Evolutionary conservation across 2,113 vertebrate genomes (phyloP), one percentile per base, ranked within the genome.

Genomic region (Forbesichthys agassizii): DNA sequence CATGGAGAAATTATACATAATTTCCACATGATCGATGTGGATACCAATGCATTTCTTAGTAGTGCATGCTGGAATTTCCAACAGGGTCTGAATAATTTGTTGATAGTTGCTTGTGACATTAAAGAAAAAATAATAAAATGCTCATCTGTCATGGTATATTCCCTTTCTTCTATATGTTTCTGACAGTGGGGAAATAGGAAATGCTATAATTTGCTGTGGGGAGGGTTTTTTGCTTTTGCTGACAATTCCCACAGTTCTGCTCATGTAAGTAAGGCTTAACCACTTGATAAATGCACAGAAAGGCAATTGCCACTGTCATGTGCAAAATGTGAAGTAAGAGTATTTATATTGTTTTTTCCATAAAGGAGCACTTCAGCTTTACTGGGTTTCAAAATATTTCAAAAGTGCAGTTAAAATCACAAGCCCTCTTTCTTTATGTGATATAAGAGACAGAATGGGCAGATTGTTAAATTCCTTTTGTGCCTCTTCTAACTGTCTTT

Each of bases 191-290:
- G 61, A 77, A 77, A 78, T 78, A 70, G 73, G 77, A 59, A 83
- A 76, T 60, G 69, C 63, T 60, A 68, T 82, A 2, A 69, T 77
- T 83, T 77, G 69, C 71, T 69, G 51, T 66, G 53, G 66, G 79
- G 72, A 68, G 67, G 71, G 77, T 70, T 87, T 57, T 86, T 80
- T 61, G 77, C 66, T 71, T 80, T 77, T 71, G 61, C 74, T 72
- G 69, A 84, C 78, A 77, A 79, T 77, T 89, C 81, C 64, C 78
- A 79, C 83, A 87, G 66, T 70, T 80, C 55, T 69, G 61, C 71
- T 11, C 73, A 75, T 86, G 60, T 68, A 67, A 76, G 68, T 77
- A 69, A 48, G 79, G 54, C 74, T 68, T 20, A 82, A 76, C 56
- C 33, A 66, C 74, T 80, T 76, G 57, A 84, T 84, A 65, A 80